Conservation (phyloP, 92 coral and sea anemone species). For the Pocillopora meandrina region DNA sequence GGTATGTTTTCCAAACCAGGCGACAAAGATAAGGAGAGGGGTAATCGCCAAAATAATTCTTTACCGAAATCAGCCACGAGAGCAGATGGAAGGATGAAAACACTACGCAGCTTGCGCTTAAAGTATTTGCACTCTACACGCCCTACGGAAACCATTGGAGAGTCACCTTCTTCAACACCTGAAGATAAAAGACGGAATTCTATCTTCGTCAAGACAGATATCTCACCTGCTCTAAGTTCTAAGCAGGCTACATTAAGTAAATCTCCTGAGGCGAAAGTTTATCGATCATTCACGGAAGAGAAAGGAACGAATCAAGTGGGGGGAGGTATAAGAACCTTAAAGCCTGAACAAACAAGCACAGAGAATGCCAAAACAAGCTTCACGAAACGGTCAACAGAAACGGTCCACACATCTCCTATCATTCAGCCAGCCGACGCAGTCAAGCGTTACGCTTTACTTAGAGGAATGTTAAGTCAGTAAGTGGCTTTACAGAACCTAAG, state of each 20-base stretch:
- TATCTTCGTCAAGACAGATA: too few relatives aligned
- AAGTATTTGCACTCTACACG: slow-evolving; percentile 3
- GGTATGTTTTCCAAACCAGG: neutral
- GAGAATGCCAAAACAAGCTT: neutral
- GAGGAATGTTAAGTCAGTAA: slow-evolving; percentile 46
- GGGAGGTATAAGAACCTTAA: neutral
- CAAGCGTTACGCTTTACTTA: slow-evolving; percentile 38
- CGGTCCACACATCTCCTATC: neutral
- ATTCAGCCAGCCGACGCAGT: neutral
- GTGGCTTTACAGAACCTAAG: neutral
- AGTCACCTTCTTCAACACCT: neutral
- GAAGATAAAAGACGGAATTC: neutral
- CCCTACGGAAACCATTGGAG: neutral
- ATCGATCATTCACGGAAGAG: slow-evolving; percentile 6
- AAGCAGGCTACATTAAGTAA: neutral
- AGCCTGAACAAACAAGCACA: neutral
- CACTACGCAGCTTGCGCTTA: slow-evolving; percentile 1
- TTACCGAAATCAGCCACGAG: neutral
- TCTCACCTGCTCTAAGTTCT: neutral
- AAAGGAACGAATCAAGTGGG: neutral
- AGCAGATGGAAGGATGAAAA: neutral
- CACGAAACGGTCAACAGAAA: neutral
- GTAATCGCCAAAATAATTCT: neutral
- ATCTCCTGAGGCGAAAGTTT: slow-evolving; percentile 5
- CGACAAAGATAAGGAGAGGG: neutral